These are phyloP conservation scores for Campodea augens DNA, from an alignment of 1,140 invertebrate species.

Conservation along the genomic window DNA sequence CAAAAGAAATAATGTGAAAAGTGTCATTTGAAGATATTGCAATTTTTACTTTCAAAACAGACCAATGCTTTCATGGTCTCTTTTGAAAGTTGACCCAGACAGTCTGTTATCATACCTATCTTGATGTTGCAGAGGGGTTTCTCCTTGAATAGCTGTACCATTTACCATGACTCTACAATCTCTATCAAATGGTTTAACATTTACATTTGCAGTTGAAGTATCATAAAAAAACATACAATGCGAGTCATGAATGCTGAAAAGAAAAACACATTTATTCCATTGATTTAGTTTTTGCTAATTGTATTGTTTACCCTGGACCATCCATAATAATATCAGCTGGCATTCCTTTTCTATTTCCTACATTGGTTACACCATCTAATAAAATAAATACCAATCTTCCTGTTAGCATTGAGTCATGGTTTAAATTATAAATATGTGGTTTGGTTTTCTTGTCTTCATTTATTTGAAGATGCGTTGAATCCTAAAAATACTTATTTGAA, in stretches of 20 bases:
- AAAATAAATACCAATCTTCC: slow-evolving; percentile 36
- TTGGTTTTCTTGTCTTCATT: slow-evolving; percentile 29
- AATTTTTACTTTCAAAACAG: too few relatives aligned
- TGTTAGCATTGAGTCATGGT: slow-evolving; percentile 35
- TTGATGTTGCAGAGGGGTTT: slow-evolving; percentile 30
- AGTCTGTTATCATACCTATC: slow-evolving; percentile 35
- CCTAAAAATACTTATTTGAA: slow-evolving; percentile 8
- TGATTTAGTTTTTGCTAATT: slow-evolving; percentile 1
- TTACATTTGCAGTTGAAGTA: slow-evolving; percentile 33
- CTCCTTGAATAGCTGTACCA: slow-evolving; percentile 17
- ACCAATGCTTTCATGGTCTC: too few relatives aligned
- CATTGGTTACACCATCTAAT: slow-evolving; percentile 23
- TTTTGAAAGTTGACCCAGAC: too few relatives aligned
- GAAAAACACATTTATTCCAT: slow-evolving; percentile 2
- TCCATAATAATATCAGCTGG: slow-evolving; percentile 27
- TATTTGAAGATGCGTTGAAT: slow-evolving; percentile 19
- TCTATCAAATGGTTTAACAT: slow-evolving; percentile 25
- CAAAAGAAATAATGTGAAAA: too few relatives aligned
- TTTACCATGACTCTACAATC: slow-evolving; percentile 34
- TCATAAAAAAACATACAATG: slow-evolving; percentile 21
- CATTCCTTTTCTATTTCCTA: slow-evolving; percentile 29
- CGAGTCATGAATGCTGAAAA: slow-evolving; percentile 7
- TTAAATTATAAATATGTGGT: slow-evolving; percentile 37
- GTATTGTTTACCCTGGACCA: slow-evolving; percentile 29
- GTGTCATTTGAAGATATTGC: too few relatives aligned